These are phyloP conservation scores for Pimephales promelas DNA, from an alignment of 2,113 vertebrate genomes.

Conservation along the genomic window DNA sequence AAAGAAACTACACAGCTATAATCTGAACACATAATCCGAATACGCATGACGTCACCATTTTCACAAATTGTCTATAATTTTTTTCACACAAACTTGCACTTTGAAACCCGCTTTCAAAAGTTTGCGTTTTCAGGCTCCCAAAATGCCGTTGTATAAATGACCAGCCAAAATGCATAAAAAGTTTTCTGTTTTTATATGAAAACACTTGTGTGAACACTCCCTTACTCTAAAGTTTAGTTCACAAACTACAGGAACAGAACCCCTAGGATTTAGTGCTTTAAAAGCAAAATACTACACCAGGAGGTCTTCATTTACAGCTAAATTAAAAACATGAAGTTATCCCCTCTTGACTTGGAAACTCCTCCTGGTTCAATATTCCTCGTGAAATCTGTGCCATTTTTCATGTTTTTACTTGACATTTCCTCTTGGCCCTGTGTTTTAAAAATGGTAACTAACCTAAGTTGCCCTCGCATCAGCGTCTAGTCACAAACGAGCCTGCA, in stretches of 20 bases:
- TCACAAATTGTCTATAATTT: too few species aligned
- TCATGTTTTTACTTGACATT: conserved; percentile 34
- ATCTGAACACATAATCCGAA: too few species aligned
- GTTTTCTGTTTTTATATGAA: too few species aligned
- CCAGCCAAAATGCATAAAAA: too few species aligned
- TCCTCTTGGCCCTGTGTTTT: conserved; percentile 20
- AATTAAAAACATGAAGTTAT: not conserved
- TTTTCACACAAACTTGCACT: too few species aligned
- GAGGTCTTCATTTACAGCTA: conserved; percentile 1
- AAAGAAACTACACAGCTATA: too few species aligned
- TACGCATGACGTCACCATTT: too few species aligned
- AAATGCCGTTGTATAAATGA: too few species aligned
- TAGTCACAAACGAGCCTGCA: conserved; percentile 12
- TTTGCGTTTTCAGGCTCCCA: too few species aligned
- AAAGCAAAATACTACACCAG: not conserved
- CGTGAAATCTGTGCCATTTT: not conserved
- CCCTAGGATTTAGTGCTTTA: not conserved
- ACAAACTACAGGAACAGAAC: not conserved
- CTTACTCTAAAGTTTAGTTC: not conserved
- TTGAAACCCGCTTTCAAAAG: too few species aligned
- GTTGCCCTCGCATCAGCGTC: conserved; percentile 15
- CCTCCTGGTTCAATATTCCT: conserved; percentile 13
- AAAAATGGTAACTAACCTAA: conserved; percentile 48
- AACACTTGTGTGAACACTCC: too few species aligned
- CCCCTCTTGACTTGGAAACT: not conserved